Evolutionary conservation across 2,797 vertebrate genomes (phyloP).

Genomic region (Momotus momota): DNA sequence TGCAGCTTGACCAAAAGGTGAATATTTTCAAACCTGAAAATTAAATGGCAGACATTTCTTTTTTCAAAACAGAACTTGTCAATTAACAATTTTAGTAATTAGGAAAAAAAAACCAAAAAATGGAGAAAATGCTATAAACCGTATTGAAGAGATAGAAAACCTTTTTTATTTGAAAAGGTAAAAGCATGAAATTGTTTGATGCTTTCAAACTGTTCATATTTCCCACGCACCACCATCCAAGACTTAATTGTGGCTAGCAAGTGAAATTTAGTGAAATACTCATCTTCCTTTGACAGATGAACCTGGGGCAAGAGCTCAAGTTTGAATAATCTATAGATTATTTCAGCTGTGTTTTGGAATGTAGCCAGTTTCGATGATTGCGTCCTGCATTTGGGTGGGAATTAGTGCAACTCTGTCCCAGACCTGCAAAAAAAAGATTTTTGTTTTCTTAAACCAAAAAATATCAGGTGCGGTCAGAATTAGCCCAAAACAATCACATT

Average conservation of each 20-base stretch:
- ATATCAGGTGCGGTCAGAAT: neutral
- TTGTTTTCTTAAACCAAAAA: neutral
- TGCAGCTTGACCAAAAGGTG: neutral
- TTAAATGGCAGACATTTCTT: neutral
- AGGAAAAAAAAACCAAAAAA: neutral
- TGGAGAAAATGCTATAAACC: neutral
- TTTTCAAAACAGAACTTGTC: neutral
- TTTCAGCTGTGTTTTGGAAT: neutral
- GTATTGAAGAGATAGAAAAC: neutral
- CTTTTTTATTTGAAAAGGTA: neutral
- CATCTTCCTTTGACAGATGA: neutral
- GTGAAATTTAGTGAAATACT: neutral
- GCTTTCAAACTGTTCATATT: neutral
- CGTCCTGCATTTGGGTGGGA: neutral
- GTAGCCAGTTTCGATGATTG: neutral
- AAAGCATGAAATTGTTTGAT: neutral
- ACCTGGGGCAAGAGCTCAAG: neutral
- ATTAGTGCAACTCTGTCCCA: neutral
- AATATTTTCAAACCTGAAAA: slow-evolving; percentile 1
- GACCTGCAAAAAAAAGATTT: neutral
- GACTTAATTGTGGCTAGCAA: neutral
- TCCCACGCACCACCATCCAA: neutral
- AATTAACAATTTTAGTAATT: neutral
- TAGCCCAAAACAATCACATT: neutral
- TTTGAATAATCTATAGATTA: neutral